A percentile compares a stretch with the other conserved stretches of the same genome.
These are phyloP conservation scores for Siniperca undulata DNA, from an alignment of 2,797 vertebrate species.

Conservation along the genomic window DNA sequence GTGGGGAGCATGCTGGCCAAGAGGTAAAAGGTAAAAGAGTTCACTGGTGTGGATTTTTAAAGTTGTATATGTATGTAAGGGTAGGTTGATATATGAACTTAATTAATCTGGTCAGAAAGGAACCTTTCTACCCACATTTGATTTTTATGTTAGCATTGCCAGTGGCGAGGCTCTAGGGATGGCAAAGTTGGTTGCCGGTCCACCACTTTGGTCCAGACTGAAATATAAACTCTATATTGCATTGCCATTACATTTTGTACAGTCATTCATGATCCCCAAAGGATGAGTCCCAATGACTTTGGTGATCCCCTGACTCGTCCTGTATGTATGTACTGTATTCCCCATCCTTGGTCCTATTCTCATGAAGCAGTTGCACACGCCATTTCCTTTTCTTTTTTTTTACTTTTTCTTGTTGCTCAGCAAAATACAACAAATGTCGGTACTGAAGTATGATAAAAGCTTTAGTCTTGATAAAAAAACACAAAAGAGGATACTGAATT, in stretches of 20 bases:
- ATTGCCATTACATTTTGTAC: background rate
- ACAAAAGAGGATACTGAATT: background rate
- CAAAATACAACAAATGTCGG: background rate
- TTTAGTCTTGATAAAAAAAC: background rate
- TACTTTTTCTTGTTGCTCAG: background rate
- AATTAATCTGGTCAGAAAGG: background rate
- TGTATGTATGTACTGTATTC: background rate
- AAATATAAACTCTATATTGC: background rate
- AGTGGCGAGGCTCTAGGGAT: background rate
- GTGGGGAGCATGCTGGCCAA: background rate
- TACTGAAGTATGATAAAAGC: background rate
- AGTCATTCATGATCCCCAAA: background rate
- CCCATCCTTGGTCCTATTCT: background rate
- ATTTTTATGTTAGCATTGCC: background rate
- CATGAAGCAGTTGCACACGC: background rate
- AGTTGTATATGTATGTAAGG: background rate
- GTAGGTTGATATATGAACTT: constrained; percentile 2
- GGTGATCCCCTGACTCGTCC: too few species aligned
- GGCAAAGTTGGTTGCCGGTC: background rate
- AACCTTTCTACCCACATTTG: background rate
- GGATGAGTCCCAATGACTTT: too few species aligned
- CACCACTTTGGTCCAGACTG: background rate
- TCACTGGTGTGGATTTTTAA: constrained; percentile 1
- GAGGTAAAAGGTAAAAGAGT: constrained; percentile 4
- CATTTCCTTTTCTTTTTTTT: background rate